A percentile compares a stretch with the other conserved stretches of the same genome.
Conservation (phyloP, 1,140 invertebrate genomes). For the Atta texana region DNA sequence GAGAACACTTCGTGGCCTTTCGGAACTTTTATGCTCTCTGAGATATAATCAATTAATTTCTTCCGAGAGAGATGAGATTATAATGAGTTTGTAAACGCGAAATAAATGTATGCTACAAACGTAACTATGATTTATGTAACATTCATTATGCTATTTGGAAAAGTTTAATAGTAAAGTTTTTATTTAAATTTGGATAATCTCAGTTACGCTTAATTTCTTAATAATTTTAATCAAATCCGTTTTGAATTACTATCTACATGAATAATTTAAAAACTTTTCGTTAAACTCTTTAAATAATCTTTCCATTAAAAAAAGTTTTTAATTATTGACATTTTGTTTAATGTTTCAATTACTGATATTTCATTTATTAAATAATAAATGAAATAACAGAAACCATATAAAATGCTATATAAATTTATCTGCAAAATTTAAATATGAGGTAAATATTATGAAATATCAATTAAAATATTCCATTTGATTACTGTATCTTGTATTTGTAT, state of each 20-base stretch:
- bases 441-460: neutral
- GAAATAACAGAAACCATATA: neutral
- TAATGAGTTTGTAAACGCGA: neutral
- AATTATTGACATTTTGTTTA: neutral
- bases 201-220: neutral
- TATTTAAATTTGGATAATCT: slow-evolving; percentile 18
- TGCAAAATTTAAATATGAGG: too few relatives aligned
- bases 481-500: neutral
- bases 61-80: neutral
- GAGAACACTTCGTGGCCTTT: neutral
- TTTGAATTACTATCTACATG: neutral
- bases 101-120: neutral
- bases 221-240: neutral
- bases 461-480: neutral
- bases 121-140: slow-evolving; percentile 9
- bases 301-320: neutral
- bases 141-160: neutral
- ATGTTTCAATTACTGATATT: too few relatives aligned
- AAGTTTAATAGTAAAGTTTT: neutral
- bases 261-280: neutral
- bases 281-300: neutral
- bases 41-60: slow-evolving; percentile 38
- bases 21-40: neutral
- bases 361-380: neutral
- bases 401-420: neutral